Evolutionary conservation across 35 echinoderm and acorn worm species (phyloP).

Genomic region (Amphiura filiformis): DNA sequence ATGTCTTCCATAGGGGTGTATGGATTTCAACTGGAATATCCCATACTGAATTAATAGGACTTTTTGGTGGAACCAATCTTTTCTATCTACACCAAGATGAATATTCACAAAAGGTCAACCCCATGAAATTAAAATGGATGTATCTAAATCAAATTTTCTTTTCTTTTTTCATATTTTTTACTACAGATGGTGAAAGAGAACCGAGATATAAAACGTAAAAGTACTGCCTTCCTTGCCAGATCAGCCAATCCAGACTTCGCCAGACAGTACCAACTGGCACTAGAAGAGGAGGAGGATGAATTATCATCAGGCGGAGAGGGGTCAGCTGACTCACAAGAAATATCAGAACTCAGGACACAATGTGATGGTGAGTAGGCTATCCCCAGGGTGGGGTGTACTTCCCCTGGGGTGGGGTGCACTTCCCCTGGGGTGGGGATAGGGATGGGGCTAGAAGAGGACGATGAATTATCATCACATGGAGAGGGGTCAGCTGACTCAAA

Average conservation of each 20-base stretch:
- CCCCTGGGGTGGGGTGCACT: background rate
- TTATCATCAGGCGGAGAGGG: background rate
- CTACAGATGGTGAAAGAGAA: conserved; percentile 45
- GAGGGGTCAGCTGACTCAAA: background rate
- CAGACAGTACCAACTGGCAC: conserved; percentile 16
- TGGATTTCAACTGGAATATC: no score
- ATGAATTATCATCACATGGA: background rate
- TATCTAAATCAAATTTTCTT: background rate
- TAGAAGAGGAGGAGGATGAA: conserved; percentile 18
- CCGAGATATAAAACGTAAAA: conserved; percentile 26
- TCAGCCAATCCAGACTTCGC: conserved; percentile 2
- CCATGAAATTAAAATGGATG: background rate
- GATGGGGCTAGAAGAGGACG: conserved; percentile 21
- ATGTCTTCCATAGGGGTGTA: no score
- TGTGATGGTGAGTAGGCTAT: no score
- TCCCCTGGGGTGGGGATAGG: background rate
- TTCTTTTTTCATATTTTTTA: background rate
- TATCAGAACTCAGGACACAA: background rate
- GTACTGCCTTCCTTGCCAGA: conserved; percentile 26
- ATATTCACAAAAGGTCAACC: no score
- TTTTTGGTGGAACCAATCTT: no score
- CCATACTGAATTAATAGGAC: no score
- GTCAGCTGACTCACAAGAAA: background rate
- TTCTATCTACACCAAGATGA: no score
- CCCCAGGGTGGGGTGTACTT: background rate